A percentile compares a stretch with the other conserved stretches of the same genome.
Evolutionary conservation across 2,113 vertebrate genomes (phyloP).

Genomic region (Serinus canaria): DNA sequence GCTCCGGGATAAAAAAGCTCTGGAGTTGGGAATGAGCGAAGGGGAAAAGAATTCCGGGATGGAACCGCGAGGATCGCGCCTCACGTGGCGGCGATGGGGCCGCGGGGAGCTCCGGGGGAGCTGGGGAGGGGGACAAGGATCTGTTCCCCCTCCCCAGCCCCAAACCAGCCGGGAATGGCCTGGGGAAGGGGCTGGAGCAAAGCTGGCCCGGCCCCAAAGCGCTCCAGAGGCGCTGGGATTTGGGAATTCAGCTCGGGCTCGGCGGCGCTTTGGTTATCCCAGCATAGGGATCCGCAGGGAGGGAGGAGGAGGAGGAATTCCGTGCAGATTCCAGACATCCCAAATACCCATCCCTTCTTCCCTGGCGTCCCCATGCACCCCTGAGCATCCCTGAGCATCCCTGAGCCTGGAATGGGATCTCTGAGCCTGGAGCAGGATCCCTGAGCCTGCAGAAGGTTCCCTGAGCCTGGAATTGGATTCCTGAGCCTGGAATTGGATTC

Average conservation of each 20-base stretch:
- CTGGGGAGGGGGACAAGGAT: background rate
- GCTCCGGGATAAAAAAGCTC: background rate
- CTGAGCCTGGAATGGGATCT: background rate
- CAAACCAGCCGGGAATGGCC: accelerated
- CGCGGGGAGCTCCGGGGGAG: accelerated
- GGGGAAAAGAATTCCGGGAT: slow-evolving; percentile 18
- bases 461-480: background rate
- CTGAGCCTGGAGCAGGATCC: background rate
- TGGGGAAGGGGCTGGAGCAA: background rate
- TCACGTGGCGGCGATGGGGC: background rate
- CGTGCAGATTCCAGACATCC: accelerated
- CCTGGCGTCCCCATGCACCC: background rate
- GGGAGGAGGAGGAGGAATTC: background rate
- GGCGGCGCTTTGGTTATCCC: accelerated
- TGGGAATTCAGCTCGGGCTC: background rate
- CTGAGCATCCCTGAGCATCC: background rate
- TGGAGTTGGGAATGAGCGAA: slow-evolving; percentile 3
- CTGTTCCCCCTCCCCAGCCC: accelerated
- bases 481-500: background rate
- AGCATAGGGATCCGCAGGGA: background rate
- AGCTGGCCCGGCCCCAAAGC: background rate
- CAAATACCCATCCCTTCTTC: background rate
- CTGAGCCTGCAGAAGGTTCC: background rate
- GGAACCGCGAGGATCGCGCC: background rate
- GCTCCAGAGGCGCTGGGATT: background rate